Evolutionary conservation across 2,888 invertebrate species (phyloP), one percentile per base, ranked within the genome.

Genomic region (Ectobius pallidus): DNA sequence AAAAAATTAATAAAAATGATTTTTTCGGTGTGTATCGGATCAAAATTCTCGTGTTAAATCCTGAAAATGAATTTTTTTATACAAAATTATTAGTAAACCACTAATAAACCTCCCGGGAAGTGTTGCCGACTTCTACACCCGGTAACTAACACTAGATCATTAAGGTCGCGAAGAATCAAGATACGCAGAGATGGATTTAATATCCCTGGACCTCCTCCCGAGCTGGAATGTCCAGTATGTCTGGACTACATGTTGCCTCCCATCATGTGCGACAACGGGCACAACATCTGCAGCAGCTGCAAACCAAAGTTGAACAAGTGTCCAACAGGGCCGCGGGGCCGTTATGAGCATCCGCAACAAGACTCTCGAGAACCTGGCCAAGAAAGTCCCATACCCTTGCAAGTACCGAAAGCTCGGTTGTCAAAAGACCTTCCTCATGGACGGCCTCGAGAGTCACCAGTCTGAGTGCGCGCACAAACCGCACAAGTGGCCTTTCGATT

Each of bases 201-300:
- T n/a, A n/a, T n/a, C n/a, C n/a, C n/a, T n/a, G n/a, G n/a, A n/a
- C n/a, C n/a, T n/a, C n/a, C n/a, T n/a, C n/a, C n/a, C n/a, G 34
- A 34, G 18, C 16, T 44, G 20, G 67, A 44, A 25, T 63, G 63
- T n/a, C 63, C 63, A 34, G 25, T 63, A 14, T 63, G 63, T n/a
- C n/a, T 42, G 20, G 63, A 63, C 11, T 67, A n/a, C 25, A 67
- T 67, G 67, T 16, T 22, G 25, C 20, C 67, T 4, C 67, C 67
- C 7, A 67, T 67, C 44, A 22, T 46, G 44, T 67, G 67, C 30
- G 46, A 44, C 16, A 67, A 25, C 14, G 67, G 67, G 0, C 67
- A 67, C 44, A 67, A 67, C 25, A 42, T 67, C 27, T 67, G 67
- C 18, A n/a, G 1, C 22, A 9, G 3, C 14, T 67, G 67, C 44